Evolutionary conservation across 2,113 vertebrate species (phyloP), one percentile per base, ranked within the genome.

Genomic region (Laterallus jamaicensis): DNA sequence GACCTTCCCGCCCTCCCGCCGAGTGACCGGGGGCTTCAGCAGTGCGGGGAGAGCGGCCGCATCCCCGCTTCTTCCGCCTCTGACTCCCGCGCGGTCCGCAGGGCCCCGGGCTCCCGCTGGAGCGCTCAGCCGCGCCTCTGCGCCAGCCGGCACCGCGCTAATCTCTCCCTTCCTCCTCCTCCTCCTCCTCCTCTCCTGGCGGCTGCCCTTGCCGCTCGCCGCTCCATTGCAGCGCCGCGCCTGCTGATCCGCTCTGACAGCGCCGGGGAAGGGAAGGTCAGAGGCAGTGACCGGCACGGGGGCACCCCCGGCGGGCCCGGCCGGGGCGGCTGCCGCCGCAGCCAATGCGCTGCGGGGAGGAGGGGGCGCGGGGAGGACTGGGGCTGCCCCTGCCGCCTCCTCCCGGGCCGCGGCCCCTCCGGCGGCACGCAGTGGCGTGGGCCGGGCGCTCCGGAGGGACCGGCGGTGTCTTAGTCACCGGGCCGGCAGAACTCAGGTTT

Each of bases 71-170:
- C 84, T 89, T 67, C 93, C 84, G 82, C 90, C 83, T 54, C 59
- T n/a, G 67, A 12, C 80, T 67, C 59, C 31, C 55, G 78, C 80
- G 44, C 40, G 29, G 82, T n/a, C 52, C 86, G 52, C 93, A 66
- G 92, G 88, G 74, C 64, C 81, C 49, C 67, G 71, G 54, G 92
- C 86, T 94, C 86, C 86, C 76, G 71, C 90, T 60, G 92, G 78
- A 87, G 92, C 64, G 66, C 89, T 95, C 95, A 89, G 81, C 90
- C 93, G 93, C 95, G 90, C 94, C 90, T 87, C 95, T 92, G 88
- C 77, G 62, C 89, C 90, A 88, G 93, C 93, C 89, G 52, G 78
- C 92, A 71, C 96, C 10, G 89, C 59, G 31, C 82, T 92, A 88
- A 93, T 88, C 95, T 78, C 93, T 75, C 85, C 76, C 70, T 93